These are phyloP conservation scores for Podarcis muralis DNA, from an alignment of 2,113 vertebrate genomes.

Conservation along the genomic window DNA sequence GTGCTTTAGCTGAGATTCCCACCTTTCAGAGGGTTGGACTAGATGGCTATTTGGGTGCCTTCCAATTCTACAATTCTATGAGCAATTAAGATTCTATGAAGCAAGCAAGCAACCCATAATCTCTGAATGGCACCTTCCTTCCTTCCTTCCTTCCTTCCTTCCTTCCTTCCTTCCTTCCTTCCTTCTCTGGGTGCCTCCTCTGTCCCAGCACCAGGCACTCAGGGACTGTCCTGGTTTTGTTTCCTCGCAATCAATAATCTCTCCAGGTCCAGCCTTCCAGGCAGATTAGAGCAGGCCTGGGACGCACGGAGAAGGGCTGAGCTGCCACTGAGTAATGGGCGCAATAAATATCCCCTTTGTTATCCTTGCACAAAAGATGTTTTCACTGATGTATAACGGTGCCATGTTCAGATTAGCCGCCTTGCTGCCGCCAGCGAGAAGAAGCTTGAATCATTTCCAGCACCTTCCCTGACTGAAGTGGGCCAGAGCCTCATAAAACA, in stretches of 20 bases:
- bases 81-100: no score
- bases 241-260: not conserved
- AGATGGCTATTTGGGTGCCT: no score
- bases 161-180: no score
- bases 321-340: not conserved
- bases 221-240: not conserved
- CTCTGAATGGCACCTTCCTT: no score
- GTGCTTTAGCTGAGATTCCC: no score
- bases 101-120: no score
- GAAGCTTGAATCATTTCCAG: not conserved
- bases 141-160: no score
- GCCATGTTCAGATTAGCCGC: not conserved
- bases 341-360: conserved; percentile 5
- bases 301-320: not conserved
- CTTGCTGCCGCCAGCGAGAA: not conserved
- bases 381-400: not conserved
- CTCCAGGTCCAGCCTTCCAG: not conserved
- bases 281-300: not conserved
- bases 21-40: no score
- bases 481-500: rapidly evolving
- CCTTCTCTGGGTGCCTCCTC: not conserved
- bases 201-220: not conserved
- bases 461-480: not conserved
- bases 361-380: not conserved
- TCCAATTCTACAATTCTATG: no score